Evolutionary conservation across 2,797 vertebrate species (phyloP).

Genomic region (Melanotaenia trifasciata): DNA sequence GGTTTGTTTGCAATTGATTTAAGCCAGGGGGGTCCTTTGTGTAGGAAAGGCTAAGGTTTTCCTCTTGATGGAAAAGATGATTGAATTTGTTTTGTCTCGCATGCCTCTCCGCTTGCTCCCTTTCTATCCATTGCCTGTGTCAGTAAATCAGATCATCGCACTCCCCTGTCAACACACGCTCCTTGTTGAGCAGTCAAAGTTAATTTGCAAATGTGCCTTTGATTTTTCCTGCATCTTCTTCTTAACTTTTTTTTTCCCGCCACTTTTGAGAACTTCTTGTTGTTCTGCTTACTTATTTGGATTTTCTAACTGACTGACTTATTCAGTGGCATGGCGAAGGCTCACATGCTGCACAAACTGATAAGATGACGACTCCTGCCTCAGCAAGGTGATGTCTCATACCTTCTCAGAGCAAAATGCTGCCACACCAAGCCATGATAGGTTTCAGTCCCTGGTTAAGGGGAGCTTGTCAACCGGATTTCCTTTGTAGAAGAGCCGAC

Average conservation of each 20-base stretch:
- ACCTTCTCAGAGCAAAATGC: constrained; percentile 45
- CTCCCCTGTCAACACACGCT: constrained; percentile 81
- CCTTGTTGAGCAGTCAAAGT: constrained; percentile 85
- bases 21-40: constrained; percentile 76
- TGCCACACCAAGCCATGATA: constrained; percentile 58
- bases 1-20: constrained; percentile 88
- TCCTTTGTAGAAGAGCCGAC: constrained; percentile 68
- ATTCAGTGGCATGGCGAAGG: constrained; percentile 21
- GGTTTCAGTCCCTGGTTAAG: constrained; percentile 67
- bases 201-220: constrained; percentile 78
- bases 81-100: constrained; percentile 85
- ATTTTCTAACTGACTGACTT: constrained; percentile 24
- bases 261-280: constrained; percentile 33
- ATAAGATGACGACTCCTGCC: constrained; percentile 69
- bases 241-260: background rate
- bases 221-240: constrained; percentile 45
- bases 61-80: constrained; percentile 83
- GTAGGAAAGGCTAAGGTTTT: constrained; percentile 75
- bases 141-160: constrained; percentile 83
- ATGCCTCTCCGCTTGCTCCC: constrained; percentile 67
- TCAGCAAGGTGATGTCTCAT: constrained; percentile 59
- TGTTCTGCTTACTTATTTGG: constrained; percentile 32
- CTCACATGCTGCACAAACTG: constrained; percentile 31
- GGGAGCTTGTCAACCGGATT: constrained; percentile 68
- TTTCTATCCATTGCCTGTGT: constrained; percentile 71